Conservation (phyloP, 2,888 invertebrate genomes). For the Drosophila eohydei region DNA sequence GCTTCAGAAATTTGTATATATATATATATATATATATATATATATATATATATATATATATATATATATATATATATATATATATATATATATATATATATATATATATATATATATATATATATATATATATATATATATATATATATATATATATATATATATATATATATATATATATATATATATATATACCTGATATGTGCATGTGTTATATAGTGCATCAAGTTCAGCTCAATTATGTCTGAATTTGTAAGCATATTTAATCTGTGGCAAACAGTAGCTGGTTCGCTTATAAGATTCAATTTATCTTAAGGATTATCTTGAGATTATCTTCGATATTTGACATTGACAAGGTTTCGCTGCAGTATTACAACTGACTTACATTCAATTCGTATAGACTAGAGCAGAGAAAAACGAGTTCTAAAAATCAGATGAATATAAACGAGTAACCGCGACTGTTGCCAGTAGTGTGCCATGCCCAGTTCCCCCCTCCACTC, state of each 20-base stretch:
- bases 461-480: slow-evolving; percentile 4
- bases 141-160: too few relatives aligned
- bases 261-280: neutral
- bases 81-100: too few relatives aligned
- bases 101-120: too few relatives aligned
- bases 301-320: slow-evolving; percentile 1
- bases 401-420: neutral
- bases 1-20: too few relatives aligned
- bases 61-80: too few relatives aligned
- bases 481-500: neutral
- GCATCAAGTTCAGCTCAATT: neutral
- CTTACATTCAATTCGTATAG: slow-evolving; percentile 3
- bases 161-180: too few relatives aligned
- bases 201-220: too few relatives aligned
- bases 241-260: neutral
- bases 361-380: neutral
- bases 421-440: neutral
- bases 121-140: too few relatives aligned
- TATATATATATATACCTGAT: too few relatives aligned
- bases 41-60: too few relatives aligned
- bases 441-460: neutral
- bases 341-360: slow-evolving; percentile 20
- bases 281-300: neutral
- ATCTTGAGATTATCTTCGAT: slow-evolving; percentile 1
- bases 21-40: too few relatives aligned